Evolutionary conservation across 2,797 vertebrate genomes (phyloP).

Genomic region (Potorous gilbertii): DNA sequence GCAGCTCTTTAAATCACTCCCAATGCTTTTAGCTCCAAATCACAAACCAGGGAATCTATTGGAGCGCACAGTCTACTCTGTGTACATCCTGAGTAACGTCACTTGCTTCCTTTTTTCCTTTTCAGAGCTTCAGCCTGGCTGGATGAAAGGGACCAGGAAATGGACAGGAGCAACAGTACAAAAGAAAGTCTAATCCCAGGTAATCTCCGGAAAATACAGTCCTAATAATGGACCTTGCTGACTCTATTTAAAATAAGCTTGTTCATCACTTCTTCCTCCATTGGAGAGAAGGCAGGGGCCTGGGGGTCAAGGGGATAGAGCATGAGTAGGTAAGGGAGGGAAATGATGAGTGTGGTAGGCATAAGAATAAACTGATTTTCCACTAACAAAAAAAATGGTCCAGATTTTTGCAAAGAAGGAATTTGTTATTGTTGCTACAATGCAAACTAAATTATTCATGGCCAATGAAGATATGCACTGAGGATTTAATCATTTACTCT

Average conservation of each 20-base stretch:
- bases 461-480: constrained; percentile 69
- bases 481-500: constrained; percentile 76
- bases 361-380: constrained; percentile 53
- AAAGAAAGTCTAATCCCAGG: constrained; percentile 71
- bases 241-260: background rate
- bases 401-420: constrained; percentile 74
- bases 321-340: constrained; percentile 52
- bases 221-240: constrained; percentile 58
- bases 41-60: background rate
- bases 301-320: constrained; percentile 59
- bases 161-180: constrained; percentile 67
- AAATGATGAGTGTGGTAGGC: constrained; percentile 60
- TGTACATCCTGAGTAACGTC: constrained; percentile 45
- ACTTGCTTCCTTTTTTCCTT: constrained; percentile 53
- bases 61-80: background rate
- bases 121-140: constrained; percentile 30
- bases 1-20: constrained; percentile 16
- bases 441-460: constrained; percentile 76
- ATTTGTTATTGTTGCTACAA: constrained; percentile 75
- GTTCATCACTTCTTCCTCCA: constrained; percentile 56
- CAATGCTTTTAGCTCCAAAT: constrained; percentile 31
- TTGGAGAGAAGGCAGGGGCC: no score
- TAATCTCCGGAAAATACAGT: constrained; percentile 70
- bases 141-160: constrained; percentile 62
- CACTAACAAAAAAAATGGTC: constrained; percentile 59